A percentile compares a stretch with the other conserved stretches of the same genome.
These are phyloP conservation scores for Rhadinocentrus ornatus DNA, from an alignment of 2,797 vertebrate genomes.

Conservation along the genomic window DNA sequence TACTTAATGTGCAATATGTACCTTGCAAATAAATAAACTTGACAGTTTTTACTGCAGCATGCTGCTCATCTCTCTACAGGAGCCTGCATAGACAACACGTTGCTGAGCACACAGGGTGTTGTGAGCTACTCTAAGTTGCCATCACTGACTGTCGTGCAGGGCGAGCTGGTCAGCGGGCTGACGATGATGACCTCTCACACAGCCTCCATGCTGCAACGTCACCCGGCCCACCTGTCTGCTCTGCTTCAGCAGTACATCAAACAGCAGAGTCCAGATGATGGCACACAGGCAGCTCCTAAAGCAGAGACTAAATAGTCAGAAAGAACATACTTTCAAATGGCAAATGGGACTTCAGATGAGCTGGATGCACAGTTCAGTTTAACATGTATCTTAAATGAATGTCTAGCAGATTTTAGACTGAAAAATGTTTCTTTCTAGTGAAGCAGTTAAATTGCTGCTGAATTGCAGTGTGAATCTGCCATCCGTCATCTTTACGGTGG, in stretches of 20 bases:
- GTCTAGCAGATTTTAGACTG: neutral
- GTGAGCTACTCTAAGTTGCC: conserved; percentile 88
- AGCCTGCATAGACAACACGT: conserved; percentile 87
- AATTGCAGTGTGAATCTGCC: neutral
- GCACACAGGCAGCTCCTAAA: conserved; percentile 21
- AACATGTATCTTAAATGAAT: neutral
- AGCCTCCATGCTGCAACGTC: conserved; percentile 81
- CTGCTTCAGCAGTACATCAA: conserved; percentile 88
- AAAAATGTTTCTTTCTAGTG: neutral
- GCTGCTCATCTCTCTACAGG: conserved; percentile 76
- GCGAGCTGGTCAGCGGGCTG: conserved; percentile 86
- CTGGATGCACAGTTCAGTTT: conserved; percentile 15
- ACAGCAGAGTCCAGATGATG: conserved; percentile 61
- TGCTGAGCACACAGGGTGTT: conserved; percentile 89
- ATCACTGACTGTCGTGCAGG: conserved; percentile 75
- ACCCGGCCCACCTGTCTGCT: conserved; percentile 79
- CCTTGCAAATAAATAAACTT: too few relatives aligned
- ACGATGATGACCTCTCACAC: conserved; percentile 82
- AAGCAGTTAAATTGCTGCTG: neutral
- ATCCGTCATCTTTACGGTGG: neutral
- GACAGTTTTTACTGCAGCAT: too few relatives aligned
- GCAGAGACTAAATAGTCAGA: conserved; percentile 50
- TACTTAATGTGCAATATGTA: too few relatives aligned
- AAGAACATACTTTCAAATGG: conserved; percentile 20
- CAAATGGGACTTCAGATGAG: neutral